These are phyloP conservation scores for Sapajus apella DNA, from an alignment of 2,113 vertebrate genomes.

Conservation along the genomic window DNA sequence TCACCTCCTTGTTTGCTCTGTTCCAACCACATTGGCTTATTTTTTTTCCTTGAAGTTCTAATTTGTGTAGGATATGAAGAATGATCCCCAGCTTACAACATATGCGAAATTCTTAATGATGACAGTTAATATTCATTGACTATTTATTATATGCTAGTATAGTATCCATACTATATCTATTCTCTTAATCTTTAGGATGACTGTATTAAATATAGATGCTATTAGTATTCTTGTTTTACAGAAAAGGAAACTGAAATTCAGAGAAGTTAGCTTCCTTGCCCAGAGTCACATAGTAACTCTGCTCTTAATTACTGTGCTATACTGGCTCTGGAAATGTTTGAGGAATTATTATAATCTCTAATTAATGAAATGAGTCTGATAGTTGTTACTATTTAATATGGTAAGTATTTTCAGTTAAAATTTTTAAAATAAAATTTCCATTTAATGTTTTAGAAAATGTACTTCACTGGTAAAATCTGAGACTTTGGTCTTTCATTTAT, in stretches of 20 bases:
- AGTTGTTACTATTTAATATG: slow-evolving; percentile 29
- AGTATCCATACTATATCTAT: background rate
- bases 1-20: background rate
- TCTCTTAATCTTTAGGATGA: slow-evolving; percentile 20
- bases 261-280: slow-evolving; percentile 8
- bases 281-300: slow-evolving; percentile 6
- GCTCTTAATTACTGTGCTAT: background rate
- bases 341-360: slow-evolving; percentile 22
- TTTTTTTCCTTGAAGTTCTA: slow-evolving; percentile 37
- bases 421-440: slow-evolving; percentile 35
- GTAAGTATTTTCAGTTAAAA: slow-evolving; percentile 31
- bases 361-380: slow-evolving; percentile 39
- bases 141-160: background rate
- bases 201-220: background rate
- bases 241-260: slow-evolving; percentile 42
- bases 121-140: background rate
- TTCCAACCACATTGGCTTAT: background rate
- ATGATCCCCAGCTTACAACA: background rate
- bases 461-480: slow-evolving; percentile 31
- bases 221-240: slow-evolving; percentile 9
- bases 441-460: slow-evolving; percentile 45
- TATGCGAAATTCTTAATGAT: slow-evolving; percentile 24
- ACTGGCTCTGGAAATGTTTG: slow-evolving; percentile 1
- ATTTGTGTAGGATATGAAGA: background rate
- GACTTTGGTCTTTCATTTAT: slow-evolving; percentile 42